Percentiles rank a stretch among this genome's conserved stretches.
phyloP scores from a whole-genome alignment of 2,888 invertebrate genomes.

The Zeuzera pyrina region DNA sequence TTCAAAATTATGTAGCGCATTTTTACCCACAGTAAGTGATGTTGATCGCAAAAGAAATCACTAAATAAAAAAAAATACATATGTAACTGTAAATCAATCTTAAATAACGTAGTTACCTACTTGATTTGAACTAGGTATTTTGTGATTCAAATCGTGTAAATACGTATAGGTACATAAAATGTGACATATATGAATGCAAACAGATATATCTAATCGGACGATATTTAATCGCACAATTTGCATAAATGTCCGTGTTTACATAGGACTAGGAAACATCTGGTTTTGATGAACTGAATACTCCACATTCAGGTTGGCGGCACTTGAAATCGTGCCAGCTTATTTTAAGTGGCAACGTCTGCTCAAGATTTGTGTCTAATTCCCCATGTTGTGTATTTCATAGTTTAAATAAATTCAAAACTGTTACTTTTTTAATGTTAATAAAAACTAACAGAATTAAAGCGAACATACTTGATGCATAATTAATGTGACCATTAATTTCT shows the following conservation, averaged over 20 bases:
- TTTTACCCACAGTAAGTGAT: too few relatives aligned
- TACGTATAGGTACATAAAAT: too few relatives aligned
- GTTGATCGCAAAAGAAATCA: too few relatives aligned
- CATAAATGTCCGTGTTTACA: conserved; percentile 48
- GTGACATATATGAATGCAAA: too few relatives aligned
- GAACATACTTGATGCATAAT: not conserved
- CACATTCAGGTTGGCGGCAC: conserved; percentile 62
- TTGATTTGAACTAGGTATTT: too few relatives aligned
- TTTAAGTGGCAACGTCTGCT: conserved; percentile 67
- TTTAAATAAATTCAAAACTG: conserved; percentile 12
- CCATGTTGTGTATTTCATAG: conserved; percentile 39
- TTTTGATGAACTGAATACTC: conserved; percentile 69
- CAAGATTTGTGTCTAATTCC: conserved; percentile 57
- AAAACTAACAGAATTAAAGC: too few relatives aligned
- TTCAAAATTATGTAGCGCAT: too few relatives aligned
- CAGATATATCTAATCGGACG: too few relatives aligned
- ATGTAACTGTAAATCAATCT: too few relatives aligned
- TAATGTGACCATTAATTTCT: not conserved
- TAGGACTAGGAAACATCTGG: conserved; percentile 60
- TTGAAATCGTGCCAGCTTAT: conserved; percentile 71
- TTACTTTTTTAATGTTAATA: conserved; percentile 16
- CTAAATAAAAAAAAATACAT: too few relatives aligned
- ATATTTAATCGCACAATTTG: conserved; percentile 34
- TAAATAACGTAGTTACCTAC: too few relatives aligned
- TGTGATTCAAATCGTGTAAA: too few relatives aligned